Evolutionary conservation across 2,888 invertebrate species (phyloP), one percentile per base, ranked within the genome.

Genomic region (Timema podura): DNA sequence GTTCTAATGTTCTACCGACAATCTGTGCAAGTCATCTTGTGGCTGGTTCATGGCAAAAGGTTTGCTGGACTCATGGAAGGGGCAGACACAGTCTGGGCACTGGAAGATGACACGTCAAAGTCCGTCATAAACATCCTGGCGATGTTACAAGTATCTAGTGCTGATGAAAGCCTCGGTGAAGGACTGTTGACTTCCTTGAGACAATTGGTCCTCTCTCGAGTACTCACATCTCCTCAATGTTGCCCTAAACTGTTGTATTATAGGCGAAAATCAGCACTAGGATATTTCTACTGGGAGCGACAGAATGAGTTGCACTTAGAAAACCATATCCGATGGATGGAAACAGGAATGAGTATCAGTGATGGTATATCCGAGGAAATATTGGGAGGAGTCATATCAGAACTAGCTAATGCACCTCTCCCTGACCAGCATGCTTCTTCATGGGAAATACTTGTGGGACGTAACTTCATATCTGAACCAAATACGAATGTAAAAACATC

Each of bases 221-320:
- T 78, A 16, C 67, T 77, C 6, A 70, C 71, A 5, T n/a, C 73
- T 6, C 70, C 74, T 48, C 65, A 73, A 44, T 71, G 71, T 16
- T 78, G 74, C 65, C 76, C 76, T 61, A 86, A 86, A 76, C 77
- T 86, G 67, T 81, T 83, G 71, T 84, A 82, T 74, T 79, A 79
- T 57, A 78, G 83, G 73, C 79, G 77, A 15, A 81, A 82, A 73
- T 73, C 74, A 5, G 79, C 79, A 66, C 83, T 80, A 49, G 86
- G 86, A 2, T 86, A 85, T 75, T 83, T 81, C 74, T 86, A 82
- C 76, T 85, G 85, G 85, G 79, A 82, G 71, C 81, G 77, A 74
- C 78, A 79, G 54, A 76, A 78, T 48, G 75, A 77, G 6, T 74
- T 84, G 5, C 78, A 82, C 72, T 76, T 85, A 16, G 77, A 81